A percentile compares a stretch with the other conserved stretches of the same genome.
Conservation (phyloP, 2,113 vertebrate genomes). For the Platichthys flesus region DNA sequence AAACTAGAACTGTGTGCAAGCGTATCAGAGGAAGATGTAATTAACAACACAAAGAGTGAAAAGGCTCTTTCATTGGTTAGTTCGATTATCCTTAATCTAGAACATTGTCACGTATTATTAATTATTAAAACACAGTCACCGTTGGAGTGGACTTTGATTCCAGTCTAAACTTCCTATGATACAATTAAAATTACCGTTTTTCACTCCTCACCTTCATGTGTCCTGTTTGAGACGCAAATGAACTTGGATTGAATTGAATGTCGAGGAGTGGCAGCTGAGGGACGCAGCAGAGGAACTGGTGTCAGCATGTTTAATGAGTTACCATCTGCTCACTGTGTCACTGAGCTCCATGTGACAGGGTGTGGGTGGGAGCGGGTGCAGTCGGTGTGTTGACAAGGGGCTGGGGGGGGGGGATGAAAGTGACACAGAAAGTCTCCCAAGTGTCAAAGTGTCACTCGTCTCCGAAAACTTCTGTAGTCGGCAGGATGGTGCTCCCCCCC, state of each 20-base stretch:
- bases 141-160: neutral
- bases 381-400: neutral
- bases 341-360: neutral
- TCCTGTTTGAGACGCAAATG: neutral
- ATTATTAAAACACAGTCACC: neutral
- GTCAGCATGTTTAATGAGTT: neutral
- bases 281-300: neutral
- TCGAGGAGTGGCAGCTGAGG: neutral
- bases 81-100: no score
- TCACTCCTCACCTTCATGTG: neutral
- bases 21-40: no score
- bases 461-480: neutral
- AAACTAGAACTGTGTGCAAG: no score
- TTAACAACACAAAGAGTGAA: no score
- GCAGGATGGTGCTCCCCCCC: no score
- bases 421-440: neutral
- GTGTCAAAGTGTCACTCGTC: neutral
- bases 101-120: neutral
- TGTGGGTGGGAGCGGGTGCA: neutral
- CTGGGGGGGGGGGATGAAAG: neutral
- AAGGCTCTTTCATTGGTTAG: no score
- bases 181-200: no score
- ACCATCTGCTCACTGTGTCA: neutral
- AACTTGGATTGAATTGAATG: neutral
- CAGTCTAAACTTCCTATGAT: no score